phyloP scores from a whole-genome alignment of 2,113 vertebrate genomes.

The Panthera uncia region DNA sequence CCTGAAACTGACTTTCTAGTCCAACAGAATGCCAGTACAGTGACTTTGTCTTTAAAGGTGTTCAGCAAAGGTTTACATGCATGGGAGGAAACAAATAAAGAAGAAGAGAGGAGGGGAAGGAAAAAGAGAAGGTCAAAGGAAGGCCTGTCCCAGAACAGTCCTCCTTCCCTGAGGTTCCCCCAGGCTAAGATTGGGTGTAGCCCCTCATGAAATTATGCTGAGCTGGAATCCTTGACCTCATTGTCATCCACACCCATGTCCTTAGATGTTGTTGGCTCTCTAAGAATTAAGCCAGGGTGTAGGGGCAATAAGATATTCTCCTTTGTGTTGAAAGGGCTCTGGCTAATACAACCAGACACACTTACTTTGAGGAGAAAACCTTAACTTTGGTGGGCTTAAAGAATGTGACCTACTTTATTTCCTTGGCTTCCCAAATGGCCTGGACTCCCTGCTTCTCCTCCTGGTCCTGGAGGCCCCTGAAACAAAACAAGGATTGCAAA shows the following conservation, averaged over 20 bases:
- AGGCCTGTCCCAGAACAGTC: background rate
- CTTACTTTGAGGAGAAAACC: background rate
- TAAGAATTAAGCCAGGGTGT: constrained; percentile 48
- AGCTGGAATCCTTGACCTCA: constrained; percentile 69
- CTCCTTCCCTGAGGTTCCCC: background rate
- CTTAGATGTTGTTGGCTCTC: constrained; percentile 43
- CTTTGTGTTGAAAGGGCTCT: constrained; percentile 57
- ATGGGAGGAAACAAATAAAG: background rate
- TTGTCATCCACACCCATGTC: constrained; percentile 16
- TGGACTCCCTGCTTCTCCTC: constrained; percentile 64
- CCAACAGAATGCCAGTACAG: background rate
- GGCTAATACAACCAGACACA: background rate
- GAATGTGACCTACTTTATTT: constrained; percentile 77
- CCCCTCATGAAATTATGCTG: background rate
- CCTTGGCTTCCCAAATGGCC: constrained; percentile 75
- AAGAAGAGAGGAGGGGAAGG: background rate
- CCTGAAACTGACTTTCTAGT: background rate
- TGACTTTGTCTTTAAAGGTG: background rate
- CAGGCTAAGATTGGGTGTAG: background rate
- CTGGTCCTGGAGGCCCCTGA: constrained; percentile 73
- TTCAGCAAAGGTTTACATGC: background rate
- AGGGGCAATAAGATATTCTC: background rate
- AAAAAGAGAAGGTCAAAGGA: background rate
- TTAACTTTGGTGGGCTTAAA: background rate
- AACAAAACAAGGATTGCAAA: constrained; percentile 61